These are phyloP conservation scores for Sipha flava DNA, from an alignment of 1,140 invertebrate genomes.

Conservation along the genomic window DNA sequence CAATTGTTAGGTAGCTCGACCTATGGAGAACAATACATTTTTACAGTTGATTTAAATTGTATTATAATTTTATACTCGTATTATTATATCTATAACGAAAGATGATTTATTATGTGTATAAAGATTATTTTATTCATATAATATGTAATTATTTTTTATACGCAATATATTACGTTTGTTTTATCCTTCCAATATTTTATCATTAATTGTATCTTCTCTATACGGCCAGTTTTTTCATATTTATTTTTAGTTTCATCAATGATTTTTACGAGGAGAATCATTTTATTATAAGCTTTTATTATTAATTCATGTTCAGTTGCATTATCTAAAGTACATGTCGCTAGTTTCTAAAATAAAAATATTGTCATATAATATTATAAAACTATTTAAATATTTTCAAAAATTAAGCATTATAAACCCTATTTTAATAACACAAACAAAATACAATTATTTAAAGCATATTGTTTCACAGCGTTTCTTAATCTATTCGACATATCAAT, in stretches of 20 bases:
- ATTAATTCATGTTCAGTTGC: background rate
- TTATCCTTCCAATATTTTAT: conserved; percentile 5
- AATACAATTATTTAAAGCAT: background rate
- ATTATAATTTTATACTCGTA: background rate
- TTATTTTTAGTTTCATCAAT: conserved; percentile 22
- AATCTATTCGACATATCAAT: no score
- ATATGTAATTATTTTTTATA: background rate
- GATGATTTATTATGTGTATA: background rate
- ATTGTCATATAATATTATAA: background rate
- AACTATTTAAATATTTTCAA: no score
- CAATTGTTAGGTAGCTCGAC: background rate
- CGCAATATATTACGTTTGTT: background rate
- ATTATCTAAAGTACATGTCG: background rate
- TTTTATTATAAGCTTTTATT: background rate
- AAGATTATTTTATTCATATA: background rate
- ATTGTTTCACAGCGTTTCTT: no score
- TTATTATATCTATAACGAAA: background rate
- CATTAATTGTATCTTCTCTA: background rate
- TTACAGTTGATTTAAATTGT: background rate
- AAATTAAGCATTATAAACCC: no score
- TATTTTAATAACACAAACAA: background rate
- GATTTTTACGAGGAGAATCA: background rate
- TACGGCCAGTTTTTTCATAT: background rate
- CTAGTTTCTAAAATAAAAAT: background rate
- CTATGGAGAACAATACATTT: background rate